Evolutionary conservation across 2,113 vertebrate genomes (phyloP).

Genomic region (Australoheros scitulus): DNA sequence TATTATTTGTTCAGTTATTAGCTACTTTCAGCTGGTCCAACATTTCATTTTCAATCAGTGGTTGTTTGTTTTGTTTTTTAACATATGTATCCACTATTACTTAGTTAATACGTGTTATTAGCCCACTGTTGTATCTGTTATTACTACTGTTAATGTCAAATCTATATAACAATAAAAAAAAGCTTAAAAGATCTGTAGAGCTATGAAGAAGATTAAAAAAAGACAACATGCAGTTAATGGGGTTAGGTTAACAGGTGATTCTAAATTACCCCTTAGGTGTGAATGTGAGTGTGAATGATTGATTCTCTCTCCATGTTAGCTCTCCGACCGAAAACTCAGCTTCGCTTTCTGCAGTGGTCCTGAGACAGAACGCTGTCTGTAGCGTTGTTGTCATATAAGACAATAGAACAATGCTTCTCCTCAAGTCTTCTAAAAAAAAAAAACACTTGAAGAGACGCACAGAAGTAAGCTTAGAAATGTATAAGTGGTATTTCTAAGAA

Average conservation of each 20-base stretch:
- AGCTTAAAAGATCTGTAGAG: not conserved
- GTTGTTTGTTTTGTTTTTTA: too few species aligned
- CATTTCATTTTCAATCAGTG: not conserved
- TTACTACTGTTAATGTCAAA: not conserved
- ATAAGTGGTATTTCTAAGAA: not conserved
- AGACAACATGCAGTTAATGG: too few species aligned
- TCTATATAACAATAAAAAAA: not conserved
- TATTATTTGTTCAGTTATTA: not conserved
- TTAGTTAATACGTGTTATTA: not conserved
- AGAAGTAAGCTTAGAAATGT: not conserved
- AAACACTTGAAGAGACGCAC: not conserved
- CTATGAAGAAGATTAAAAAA: not conserved
- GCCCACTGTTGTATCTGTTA: not conserved
- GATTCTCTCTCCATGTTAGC: too few species aligned
- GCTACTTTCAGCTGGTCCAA: too few species aligned
- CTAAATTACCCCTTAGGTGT: too few species aligned
- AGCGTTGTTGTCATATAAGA: not conserved
- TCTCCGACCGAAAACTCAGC: rapidly evolving
- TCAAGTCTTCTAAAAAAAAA: not conserved
- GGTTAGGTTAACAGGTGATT: too few species aligned
- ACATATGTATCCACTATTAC: too few species aligned
- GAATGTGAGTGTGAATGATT: too few species aligned
- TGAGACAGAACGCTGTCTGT: not conserved
- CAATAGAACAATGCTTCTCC: not conserved
- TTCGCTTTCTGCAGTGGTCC: not conserved